phyloP scores from a whole-genome alignment of 2,888 invertebrate species.

The Tetragonula carbonaria region DNA sequence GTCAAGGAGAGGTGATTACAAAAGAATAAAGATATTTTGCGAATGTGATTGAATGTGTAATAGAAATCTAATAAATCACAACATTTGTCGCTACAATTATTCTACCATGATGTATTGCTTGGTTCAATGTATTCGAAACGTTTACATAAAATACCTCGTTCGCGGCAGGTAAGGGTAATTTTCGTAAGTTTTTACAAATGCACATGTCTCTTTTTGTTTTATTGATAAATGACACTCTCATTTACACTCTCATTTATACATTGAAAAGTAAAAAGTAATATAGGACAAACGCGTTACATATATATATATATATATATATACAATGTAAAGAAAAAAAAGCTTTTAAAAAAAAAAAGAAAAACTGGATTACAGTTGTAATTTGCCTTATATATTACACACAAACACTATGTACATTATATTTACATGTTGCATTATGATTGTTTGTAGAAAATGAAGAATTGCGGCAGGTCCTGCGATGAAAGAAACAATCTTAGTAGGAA shows the following conservation, averaged over 20 bases:
- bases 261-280: slow-evolving; percentile 25
- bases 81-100: slow-evolving; percentile 68
- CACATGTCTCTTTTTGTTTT: slow-evolving; percentile 37
- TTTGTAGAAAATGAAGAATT: slow-evolving; percentile 59
- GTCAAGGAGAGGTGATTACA: slow-evolving; percentile 65
- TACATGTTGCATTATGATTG: slow-evolving; percentile 58
- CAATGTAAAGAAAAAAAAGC: slow-evolving; percentile 9
- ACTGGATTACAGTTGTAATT: slow-evolving; percentile 35
- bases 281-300: slow-evolving; percentile 20
- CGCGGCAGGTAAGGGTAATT: slow-evolving; percentile 55
- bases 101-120: slow-evolving; percentile 58
- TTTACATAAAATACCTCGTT: slow-evolving; percentile 46
- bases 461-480: slow-evolving; percentile 53
- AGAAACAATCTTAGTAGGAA: slow-evolving; percentile 51
- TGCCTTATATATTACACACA: slow-evolving; percentile 38
- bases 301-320: slow-evolving; percentile 3
- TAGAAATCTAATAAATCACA: slow-evolving; percentile 72
- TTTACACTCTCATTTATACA: slow-evolving; percentile 42
- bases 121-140: slow-evolving; percentile 51
- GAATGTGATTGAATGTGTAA: slow-evolving; percentile 73
- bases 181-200: slow-evolving; percentile 45
- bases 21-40: slow-evolving; percentile 73
- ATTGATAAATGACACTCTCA: slow-evolving; percentile 33
- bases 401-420: slow-evolving; percentile 65
- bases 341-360: slow-evolving; percentile 5